These are phyloP conservation scores for Amphipoea oculea DNA, from an alignment of 2,888 invertebrate species.

Conservation along the genomic window DNA sequence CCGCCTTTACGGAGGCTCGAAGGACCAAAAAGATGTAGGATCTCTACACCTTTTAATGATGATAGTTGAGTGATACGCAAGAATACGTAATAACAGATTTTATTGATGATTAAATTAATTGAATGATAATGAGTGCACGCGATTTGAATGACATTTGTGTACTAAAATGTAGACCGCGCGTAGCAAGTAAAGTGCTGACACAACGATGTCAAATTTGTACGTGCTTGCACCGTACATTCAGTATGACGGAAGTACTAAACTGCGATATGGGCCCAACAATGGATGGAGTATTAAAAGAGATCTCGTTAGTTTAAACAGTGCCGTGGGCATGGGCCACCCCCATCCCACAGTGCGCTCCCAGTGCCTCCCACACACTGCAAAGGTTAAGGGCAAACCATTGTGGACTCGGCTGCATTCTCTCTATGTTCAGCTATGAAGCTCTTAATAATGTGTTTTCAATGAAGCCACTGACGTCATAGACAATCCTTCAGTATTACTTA, in stretches of 20 bases:
- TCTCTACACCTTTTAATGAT: too few relatives aligned
- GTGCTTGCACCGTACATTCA: too few relatives aligned
- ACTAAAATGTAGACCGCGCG: too few relatives aligned
- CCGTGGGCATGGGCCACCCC: constrained; percentile 70
- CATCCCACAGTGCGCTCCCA: constrained; percentile 47
- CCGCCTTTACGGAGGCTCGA: too few relatives aligned
- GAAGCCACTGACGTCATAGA: constrained; percentile 58
- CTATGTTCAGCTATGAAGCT: constrained; percentile 69
- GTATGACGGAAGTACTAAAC: constrained; percentile 68
- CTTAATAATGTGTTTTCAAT: constrained; percentile 63
- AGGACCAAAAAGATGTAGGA: too few relatives aligned
- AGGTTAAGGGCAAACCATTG: constrained; percentile 83
- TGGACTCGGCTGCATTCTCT: constrained; percentile 71
- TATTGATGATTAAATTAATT: too few relatives aligned
- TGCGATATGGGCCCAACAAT: constrained; percentile 77
- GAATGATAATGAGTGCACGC: too few relatives aligned
- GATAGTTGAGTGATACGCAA: too few relatives aligned
- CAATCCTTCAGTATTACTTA: constrained; percentile 42
- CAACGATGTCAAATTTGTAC: too few relatives aligned
- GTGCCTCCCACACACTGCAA: constrained; percentile 75
- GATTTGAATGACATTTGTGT: too few relatives aligned
- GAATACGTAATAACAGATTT: too few relatives aligned
- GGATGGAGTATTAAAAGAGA: constrained; percentile 80
- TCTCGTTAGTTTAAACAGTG: constrained; percentile 82
- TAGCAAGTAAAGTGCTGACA: too few relatives aligned